Evolutionary conservation across 1,140 invertebrate species (phyloP), one percentile per base, ranked within the genome.

Genomic region (Laodelphax striatellus): DNA sequence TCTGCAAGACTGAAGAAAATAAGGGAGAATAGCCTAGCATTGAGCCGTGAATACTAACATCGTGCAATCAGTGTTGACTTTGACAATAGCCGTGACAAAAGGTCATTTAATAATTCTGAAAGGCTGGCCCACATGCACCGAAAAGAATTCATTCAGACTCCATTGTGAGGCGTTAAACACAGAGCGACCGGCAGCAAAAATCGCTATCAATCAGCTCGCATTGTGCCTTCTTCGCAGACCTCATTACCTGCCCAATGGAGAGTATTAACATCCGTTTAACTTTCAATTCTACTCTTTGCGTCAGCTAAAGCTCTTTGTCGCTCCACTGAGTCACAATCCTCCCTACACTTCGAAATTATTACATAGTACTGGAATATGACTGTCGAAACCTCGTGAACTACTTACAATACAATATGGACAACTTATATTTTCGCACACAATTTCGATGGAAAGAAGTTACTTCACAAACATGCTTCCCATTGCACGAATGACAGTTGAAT

Each of bases 31-130:
- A 5, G 43, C 14, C 14, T 46, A n/a, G 4, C 43, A 50, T 50
- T 50, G 46, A 50, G 46, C 21, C 46, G 21, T 50, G 46, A 50
- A 50, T 50, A 50, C 46, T 19, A 22, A 50, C 46, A 50, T 22
- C 9, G 46, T 16, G 46, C 46, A 50, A 50, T 50, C 46, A 50
- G 14, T 11, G 46, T 50, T 50, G 46, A 50, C 46, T 50, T 50
- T 22, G 46, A 50, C 46, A 50, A 50, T 50, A 22, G 46, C 5
- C 21, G n/a, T 50, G 46, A 50, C 46, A 50, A 50, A 50, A 50
- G 46, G 46, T 50, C 46, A 50, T 50, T 50, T 50, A 50, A 50
- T 50, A 50, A 50, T 50, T 50, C 9, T 50, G 46, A 50, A 50
- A 50, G 46, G 46, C 43, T 46, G 43, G 14, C 46, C 46, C 46